These are phyloP conservation scores for Polyommatus iphigenia DNA, from an alignment of 2,888 invertebrate species.

Conservation along the genomic window DNA sequence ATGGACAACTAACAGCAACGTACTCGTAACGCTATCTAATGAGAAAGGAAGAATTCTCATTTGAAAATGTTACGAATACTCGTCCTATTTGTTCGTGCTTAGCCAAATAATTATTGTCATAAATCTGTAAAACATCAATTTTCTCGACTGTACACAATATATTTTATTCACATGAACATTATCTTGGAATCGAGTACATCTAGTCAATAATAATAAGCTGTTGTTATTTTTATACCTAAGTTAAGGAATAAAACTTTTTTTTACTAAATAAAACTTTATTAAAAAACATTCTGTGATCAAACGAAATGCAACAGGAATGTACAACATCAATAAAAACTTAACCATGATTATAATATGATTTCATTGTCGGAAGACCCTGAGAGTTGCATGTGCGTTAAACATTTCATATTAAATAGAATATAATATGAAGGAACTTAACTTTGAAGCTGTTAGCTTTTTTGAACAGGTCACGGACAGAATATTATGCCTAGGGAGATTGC, in stretches of 20 bases:
- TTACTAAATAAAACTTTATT: slow-evolving; percentile 63
- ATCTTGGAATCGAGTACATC: slow-evolving; percentile 56
- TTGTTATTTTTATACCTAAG: slow-evolving; percentile 51
- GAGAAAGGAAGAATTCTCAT: not conserved
- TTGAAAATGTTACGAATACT: not conserved
- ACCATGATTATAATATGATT: slow-evolving; percentile 50
- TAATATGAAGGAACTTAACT: not conserved
- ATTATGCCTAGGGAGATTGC: not conserved
- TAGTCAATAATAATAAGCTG: slow-evolving; percentile 68
- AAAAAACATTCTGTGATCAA: slow-evolving; percentile 51
- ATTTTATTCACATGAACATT: not conserved
- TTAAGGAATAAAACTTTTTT: slow-evolving; percentile 51
- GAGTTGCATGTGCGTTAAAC: not conserved
- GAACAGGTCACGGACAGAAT: not conserved
- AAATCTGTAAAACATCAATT: not conserved
- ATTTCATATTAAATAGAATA: not conserved
- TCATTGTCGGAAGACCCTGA: not conserved
- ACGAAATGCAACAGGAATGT: slow-evolving; percentile 65
- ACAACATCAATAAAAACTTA: slow-evolving; percentile 67
- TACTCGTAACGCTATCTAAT: not conserved
- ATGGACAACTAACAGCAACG: too few species aligned
- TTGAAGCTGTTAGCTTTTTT: not conserved
- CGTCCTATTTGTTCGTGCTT: too few species aligned
- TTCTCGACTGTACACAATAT: not conserved
- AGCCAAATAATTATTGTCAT: too few species aligned